Percentiles rank a stretch among this genome's conserved stretches.
Evolutionary conservation across 1,140 invertebrate genomes (phyloP).

Genomic region (Campoletis sonorensis): DNA sequence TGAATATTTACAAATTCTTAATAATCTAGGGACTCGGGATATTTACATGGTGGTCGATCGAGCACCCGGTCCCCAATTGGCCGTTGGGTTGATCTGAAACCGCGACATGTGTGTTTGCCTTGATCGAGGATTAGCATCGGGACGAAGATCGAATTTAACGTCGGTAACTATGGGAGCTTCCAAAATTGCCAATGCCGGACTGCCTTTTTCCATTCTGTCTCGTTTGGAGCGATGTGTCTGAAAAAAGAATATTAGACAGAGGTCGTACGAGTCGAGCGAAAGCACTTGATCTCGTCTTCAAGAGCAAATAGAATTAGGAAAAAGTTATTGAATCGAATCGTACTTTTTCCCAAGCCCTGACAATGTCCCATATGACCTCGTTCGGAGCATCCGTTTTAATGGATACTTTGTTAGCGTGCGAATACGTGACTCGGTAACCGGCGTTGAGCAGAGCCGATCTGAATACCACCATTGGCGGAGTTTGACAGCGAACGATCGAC

Average conservation of each 20-base stretch:
- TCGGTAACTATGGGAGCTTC: conserved; percentile 70
- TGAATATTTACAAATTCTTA: too few relatives aligned
- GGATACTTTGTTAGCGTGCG: conserved; percentile 91
- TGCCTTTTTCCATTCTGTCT: conserved; percentile 77
- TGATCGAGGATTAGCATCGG: conserved; percentile 88
- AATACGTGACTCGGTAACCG: conserved; percentile 94
- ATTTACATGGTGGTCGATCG: conserved; percentile 82
- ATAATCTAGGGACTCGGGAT: too few relatives aligned
- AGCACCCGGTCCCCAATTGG: conserved; percentile 93
- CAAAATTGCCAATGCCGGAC: conserved; percentile 79
- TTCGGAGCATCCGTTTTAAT: conserved; percentile 96
- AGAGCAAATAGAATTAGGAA: too few relatives aligned
- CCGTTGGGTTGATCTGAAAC: conserved; percentile 91
- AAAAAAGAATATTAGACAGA: not conserved
- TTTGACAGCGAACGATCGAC: conserved; percentile 67
- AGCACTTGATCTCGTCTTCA: too few relatives aligned
- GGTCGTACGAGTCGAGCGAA: too few relatives aligned
- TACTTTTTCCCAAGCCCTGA: conserved; percentile 87
- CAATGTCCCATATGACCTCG: conserved; percentile 94
- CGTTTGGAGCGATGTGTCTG: conserved; percentile 66
- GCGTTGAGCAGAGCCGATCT: conserved; percentile 96
- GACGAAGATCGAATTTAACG: conserved; percentile 82
- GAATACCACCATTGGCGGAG: conserved; percentile 71
- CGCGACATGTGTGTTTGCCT: conserved; percentile 84
- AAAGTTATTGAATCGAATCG: not conserved